Conservation (phyloP, 2,888 invertebrate species). For the Deilephila porcellus region DNA sequence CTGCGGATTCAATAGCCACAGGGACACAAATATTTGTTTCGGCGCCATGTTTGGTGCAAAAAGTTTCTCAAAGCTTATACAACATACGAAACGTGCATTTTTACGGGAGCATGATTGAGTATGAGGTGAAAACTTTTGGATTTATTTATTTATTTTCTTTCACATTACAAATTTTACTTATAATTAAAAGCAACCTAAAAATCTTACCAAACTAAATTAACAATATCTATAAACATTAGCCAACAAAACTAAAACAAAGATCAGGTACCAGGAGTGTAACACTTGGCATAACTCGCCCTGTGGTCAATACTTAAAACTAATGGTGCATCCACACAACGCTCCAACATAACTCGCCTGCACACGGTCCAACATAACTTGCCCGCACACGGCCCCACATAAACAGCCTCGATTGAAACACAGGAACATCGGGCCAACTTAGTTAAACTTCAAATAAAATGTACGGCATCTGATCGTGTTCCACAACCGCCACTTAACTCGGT, state of each 20-base stretch:
- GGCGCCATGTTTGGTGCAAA: no score
- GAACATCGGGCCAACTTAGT: not conserved
- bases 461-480: not conserved
- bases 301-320: not conserved
- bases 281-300: slow-evolving; percentile 1
- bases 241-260: not conserved
- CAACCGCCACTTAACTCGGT: not conserved
- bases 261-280: slow-evolving; percentile 14
- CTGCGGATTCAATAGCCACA: no score
- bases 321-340: not conserved
- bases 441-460: slow-evolving; percentile 3
- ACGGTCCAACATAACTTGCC: no score
- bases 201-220: not conserved
- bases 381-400: not conserved
- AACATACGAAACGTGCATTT: no score
- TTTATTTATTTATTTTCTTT: no score
- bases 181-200: not conserved
- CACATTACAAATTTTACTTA: no score
- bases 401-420: not conserved
- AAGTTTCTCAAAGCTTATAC: no score
- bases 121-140: no score
- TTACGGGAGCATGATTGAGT: no score
- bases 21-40: no score
- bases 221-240: not conserved
- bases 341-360: not conserved